Base-by-base conservation (phyloP, 92 coral and sea anemone species). In the Parazoanthus darwini region DNA sequence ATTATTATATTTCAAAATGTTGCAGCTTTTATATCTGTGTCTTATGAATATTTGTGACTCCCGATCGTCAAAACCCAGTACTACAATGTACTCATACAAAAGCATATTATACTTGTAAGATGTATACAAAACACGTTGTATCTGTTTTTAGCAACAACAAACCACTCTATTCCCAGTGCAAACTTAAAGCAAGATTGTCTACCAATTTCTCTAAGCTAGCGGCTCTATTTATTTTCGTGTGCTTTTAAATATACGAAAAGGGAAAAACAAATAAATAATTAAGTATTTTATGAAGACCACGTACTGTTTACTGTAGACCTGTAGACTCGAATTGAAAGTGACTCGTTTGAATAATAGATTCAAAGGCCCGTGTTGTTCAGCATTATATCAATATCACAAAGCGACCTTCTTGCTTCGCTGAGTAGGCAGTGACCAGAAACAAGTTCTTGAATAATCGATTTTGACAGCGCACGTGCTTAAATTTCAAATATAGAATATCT, bases 211-310 rank as follows among this genome's bases (percentile, higher is more conserved):
- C 43, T 25, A 11, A 80, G 48, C 22, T 25, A 44, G 4, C 26
- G 39, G 3, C 56, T 65, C 23, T 11, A 66, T 65, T 82, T 67
- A 33, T 84, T 84, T 71, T 71, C 68, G 63, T 26, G 77, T n/a
- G 59, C 66, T 48, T 25, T 39, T 0, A 39, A 26, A 14, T 20
- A 6, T 5, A 63, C 39, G n/a, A 35, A 67, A 67, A 2, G 66
- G 8, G 38, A 6, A 36, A 37, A 39, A 46, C 79, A 84, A 70
- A 46, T 70, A 84, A 70, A 84, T 84, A 51, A 71, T 84, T 71
- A 84, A 70, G 39, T 16, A 6, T 25, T 25, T 72, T 72, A 48
- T 26, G 79, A 22, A 22, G 22, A 43, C 38, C 79, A n/a, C 44
- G 63, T 16, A 71, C 44, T 70, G 65, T 84, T 43, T 84, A 48